Conservation (phyloP, 2,113 vertebrate genomes). For the Dermatemys mawii region DNA sequence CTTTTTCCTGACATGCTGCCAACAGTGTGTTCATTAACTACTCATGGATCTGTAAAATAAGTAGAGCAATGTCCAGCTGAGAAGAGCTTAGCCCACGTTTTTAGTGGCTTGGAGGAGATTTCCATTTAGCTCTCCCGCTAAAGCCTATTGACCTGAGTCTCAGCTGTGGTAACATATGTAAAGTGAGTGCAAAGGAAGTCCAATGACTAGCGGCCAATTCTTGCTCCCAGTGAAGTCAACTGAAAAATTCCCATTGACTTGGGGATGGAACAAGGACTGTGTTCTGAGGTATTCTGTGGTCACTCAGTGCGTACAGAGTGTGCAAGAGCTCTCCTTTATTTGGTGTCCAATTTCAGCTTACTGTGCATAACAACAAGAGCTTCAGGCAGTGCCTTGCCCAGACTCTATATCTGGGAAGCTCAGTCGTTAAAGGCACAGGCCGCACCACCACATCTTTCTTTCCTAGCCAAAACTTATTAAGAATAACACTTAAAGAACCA, state of each 20-base stretch:
- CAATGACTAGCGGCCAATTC: background rate
- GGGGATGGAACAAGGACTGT: background rate
- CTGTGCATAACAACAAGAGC: background rate
- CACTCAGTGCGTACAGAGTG: background rate
- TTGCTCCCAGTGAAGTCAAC: background rate
- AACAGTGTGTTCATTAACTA: background rate
- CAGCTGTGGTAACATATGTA: background rate
- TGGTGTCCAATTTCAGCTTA: background rate
- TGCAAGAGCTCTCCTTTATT: background rate
- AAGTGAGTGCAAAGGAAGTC: background rate
- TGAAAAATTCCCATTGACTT: background rate
- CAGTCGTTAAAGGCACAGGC: background rate
- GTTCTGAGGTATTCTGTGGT: background rate
- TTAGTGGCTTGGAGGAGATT: background rate
- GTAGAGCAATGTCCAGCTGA: background rate
- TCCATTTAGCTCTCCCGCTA: background rate
- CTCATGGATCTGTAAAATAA: background rate
- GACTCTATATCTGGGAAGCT: background rate
- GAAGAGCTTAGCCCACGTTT: background rate
- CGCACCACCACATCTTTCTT: background rate
- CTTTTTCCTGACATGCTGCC: slow-evolving; percentile 5
- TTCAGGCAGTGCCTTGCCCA: background rate
- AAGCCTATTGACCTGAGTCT: background rate
- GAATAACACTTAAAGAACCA: background rate
- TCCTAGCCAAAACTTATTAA: background rate